phyloP scores from a whole-genome alignment of 1,140 invertebrate genomes.

The Eubasilissa regina region DNA sequence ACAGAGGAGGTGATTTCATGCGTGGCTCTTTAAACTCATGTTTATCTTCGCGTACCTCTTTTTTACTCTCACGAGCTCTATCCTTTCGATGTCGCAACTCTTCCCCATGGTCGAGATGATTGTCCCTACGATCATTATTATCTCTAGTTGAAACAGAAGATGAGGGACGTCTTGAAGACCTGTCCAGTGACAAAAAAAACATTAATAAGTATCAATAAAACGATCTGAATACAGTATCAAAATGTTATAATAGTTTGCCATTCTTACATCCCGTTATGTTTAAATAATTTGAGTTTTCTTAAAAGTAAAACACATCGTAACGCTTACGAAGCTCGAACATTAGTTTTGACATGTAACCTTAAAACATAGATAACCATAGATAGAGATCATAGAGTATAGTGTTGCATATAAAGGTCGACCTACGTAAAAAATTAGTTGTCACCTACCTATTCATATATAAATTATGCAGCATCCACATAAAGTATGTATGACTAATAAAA shows the following conservation, averaged over 20 bases:
- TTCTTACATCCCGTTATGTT: background rate
- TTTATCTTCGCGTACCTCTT: background rate
- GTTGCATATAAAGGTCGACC: too few relatives aligned
- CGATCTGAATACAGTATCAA: too few relatives aligned
- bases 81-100: background rate
- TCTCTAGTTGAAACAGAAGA: constrained; percentile 15
- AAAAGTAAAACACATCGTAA: background rate
- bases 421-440: too few relatives aligned
- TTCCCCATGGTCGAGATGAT: constrained; percentile 23
- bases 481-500: too few relatives aligned
- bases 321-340: background rate
- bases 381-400: too few relatives aligned
- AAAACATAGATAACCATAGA: background rate
- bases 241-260: background rate
- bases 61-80: constrained; percentile 7
- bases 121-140: constrained; percentile 22
- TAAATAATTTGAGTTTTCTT: background rate
- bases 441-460: too few relatives aligned
- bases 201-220: background rate
- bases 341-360: background rate
- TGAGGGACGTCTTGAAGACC: constrained; percentile 33
- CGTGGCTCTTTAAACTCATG: constrained; percentile 24
- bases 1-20: background rate
- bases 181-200: constrained; percentile 10
- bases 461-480: too few relatives aligned